Conservation (phyloP, 2,888 invertebrate genomes). For the Zaprionus obscuricornis region DNA sequence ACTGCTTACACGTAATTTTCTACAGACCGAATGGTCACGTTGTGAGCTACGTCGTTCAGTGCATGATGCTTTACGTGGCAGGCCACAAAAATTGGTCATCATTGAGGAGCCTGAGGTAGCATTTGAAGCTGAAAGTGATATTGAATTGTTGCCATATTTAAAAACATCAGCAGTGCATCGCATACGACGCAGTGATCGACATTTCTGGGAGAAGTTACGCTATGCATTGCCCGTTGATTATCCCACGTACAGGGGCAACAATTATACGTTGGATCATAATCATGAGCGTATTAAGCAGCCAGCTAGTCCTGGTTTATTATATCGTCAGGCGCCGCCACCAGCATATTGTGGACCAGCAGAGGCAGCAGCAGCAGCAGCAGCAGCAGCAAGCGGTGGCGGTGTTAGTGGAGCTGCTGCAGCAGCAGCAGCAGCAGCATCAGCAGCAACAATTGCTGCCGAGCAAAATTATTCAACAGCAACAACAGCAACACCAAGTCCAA, state of each 20-base stretch:
- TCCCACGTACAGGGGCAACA: conserved; percentile 91
- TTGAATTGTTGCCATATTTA: conserved; percentile 94
- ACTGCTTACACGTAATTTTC: conserved; percentile 93
- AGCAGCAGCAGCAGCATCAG: conserved; percentile 28
- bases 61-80: conserved; percentile 93
- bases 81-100: conserved; percentile 94
- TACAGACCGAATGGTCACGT: conserved; percentile 96
- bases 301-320: conserved; percentile 82
- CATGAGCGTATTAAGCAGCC: conserved; percentile 83
- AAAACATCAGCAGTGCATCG: conserved; percentile 90
- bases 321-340: conserved; percentile 83
- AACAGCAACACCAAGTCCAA: conserved; percentile 86
- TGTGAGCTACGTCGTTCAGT: conserved; percentile 95
- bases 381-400: conserved; percentile 8
- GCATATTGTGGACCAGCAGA: conserved; percentile 84
- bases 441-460: conserved; percentile 74
- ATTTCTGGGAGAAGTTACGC: conserved; percentile 96
- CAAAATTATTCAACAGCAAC: conserved; percentile 87
- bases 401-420: conserved; percentile 5
- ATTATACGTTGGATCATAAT: conserved; percentile 89
- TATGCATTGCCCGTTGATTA: conserved; percentile 92
- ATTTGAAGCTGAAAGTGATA: conserved; percentile 93
- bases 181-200: conserved; percentile 93
- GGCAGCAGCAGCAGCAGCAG: conserved; percentile 25
- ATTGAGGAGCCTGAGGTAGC: conserved; percentile 93